Percentiles rank a stretch among this genome's conserved stretches.
These are phyloP conservation scores for Microcebus ravelobensis DNA, from an alignment of 2,113 vertebrate species.

Conservation along the genomic window DNA sequence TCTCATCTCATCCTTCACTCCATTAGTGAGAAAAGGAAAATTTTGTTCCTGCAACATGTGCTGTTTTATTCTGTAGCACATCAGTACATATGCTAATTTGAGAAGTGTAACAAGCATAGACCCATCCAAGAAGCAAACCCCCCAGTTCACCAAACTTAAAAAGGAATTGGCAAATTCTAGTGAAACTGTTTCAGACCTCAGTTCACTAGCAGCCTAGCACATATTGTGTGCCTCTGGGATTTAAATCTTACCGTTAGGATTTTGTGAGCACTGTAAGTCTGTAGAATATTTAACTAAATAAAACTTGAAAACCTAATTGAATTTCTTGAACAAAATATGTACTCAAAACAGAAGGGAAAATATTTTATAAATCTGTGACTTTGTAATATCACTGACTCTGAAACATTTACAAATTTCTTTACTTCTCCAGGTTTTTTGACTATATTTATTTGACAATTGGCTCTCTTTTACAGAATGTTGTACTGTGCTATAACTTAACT, in stretches of 20 bases:
- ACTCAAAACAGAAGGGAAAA: not conserved
- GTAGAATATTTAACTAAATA: not conserved
- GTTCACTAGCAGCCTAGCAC: not conserved
- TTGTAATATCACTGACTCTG: not conserved
- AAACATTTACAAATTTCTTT: slow-evolving; percentile 6
- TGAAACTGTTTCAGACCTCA: not conserved
- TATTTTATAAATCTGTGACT: not conserved
- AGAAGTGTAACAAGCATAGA: not conserved
- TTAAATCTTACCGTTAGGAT: not conserved
- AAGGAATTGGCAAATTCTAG: not conserved
- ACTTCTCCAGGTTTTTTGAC: not conserved
- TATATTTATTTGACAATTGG: not conserved
- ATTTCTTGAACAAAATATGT: not conserved
- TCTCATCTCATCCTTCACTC: not conserved
- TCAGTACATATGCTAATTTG: not conserved
- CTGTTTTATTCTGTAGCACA: not conserved
- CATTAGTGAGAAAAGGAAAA: not conserved
- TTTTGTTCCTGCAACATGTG: not conserved
- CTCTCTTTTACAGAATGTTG: not conserved
- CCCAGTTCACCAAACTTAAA: not conserved
- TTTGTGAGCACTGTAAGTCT: not conserved
- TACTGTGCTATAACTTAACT: not conserved
- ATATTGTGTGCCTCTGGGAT: not conserved
- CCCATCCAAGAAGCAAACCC: not conserved
- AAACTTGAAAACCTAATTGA: not conserved